These are phyloP conservation scores for Zaprionus lachaisei DNA, from an alignment of 1,140 invertebrate species.

Conservation along the genomic window DNA sequence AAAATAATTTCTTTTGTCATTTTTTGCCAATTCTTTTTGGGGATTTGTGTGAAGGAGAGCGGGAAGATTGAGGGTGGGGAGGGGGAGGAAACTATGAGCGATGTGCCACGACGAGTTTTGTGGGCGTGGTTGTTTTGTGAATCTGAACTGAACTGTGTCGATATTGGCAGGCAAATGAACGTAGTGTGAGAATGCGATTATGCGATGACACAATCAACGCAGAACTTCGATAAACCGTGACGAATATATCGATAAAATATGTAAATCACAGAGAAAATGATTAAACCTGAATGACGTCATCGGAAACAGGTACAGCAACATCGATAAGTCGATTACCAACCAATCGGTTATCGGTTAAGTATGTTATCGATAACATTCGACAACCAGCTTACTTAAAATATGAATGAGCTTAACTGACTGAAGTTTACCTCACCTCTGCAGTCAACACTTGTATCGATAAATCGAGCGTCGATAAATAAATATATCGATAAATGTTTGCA, in stretches of 20 bases:
- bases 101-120: slow-evolving; percentile 12
- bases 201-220: slow-evolving; percentile 6
- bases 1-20: slow-evolving; percentile 14
- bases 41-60: background rate
- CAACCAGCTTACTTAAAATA: too few species aligned
- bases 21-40: slow-evolving; percentile 19
- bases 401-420: too few species aligned
- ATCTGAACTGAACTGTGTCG: slow-evolving; percentile 11
- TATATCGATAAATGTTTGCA: too few species aligned
- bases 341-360: background rate
- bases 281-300: background rate
- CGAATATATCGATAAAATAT: background rate
- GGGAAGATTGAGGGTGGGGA: background rate
- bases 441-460: too few species aligned
- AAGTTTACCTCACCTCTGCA: too few species aligned
- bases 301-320: background rate
- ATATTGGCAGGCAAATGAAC: slow-evolving; percentile 28
- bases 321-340: background rate
- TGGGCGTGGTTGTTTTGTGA: slow-evolving; percentile 14
- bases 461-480: too few species aligned
- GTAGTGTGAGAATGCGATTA: background rate
- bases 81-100: background rate
- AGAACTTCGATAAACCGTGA: background rate
- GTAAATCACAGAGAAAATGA: background rate
- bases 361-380: too few species aligned